A percentile compares a stretch with the other conserved stretches of the same genome.
phyloP scores from a whole-genome alignment of 2,888 invertebrate species.

The Cactoblastis cactorum region DNA sequence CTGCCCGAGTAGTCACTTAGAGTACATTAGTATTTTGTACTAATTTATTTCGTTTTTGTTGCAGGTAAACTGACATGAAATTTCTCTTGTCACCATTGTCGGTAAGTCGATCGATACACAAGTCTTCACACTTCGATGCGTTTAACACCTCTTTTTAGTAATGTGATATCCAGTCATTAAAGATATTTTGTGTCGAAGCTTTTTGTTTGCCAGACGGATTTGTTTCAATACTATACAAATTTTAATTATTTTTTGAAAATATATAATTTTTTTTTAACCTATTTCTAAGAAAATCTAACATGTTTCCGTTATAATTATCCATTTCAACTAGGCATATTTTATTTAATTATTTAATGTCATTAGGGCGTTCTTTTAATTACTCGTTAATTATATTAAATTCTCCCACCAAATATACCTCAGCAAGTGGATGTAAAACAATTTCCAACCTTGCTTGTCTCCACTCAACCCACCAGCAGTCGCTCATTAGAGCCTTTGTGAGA shows the following conservation, averaged over 20 bases:
- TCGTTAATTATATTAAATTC: background rate
- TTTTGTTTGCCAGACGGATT: background rate
- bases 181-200: background rate
- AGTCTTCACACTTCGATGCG: slow-evolving; percentile 1
- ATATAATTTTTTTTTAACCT: too few species aligned
- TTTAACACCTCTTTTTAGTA: background rate
- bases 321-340: too few species aligned
- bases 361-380: background rate
- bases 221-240: too few species aligned
- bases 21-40: background rate
- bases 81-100: background rate
- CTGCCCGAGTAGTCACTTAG: too few species aligned
- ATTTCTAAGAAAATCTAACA: too few species aligned
- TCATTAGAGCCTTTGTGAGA: slow-evolving; percentile 9
- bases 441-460: background rate
- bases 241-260: too few species aligned
- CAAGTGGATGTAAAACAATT: background rate
- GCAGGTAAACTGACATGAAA: background rate
- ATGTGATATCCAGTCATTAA: background rate
- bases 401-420: background rate
- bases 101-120: background rate
- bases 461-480: background rate
- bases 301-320: too few species aligned
- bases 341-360: too few species aligned
- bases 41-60: slow-evolving; percentile 5